Conservation (phyloP, 2,888 invertebrate species). For the Dicyrtomina minuta region DNA sequence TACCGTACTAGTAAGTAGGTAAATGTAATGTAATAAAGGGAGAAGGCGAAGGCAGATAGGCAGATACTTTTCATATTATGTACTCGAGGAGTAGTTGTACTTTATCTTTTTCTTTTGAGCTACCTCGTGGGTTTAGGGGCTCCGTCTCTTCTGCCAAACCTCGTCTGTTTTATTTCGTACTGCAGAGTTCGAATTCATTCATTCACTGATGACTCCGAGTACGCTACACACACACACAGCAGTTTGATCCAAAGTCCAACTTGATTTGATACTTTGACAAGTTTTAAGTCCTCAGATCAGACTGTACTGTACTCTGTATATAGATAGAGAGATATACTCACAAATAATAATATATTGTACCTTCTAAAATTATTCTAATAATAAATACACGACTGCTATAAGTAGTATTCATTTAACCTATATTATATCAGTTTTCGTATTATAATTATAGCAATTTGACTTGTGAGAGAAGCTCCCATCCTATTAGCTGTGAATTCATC, state of each 20-base stretch:
- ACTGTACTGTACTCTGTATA: too few relatives aligned
- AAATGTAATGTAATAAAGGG: too few relatives aligned
- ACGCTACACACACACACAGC: not conserved
- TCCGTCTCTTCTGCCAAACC: too few relatives aligned
- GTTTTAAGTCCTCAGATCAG: too few relatives aligned
- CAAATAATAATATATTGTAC: too few relatives aligned
- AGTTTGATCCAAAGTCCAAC: slow-evolving; percentile 5
- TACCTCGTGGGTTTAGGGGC: not conserved
- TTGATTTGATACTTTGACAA: too few relatives aligned
- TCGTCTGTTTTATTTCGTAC: not conserved
- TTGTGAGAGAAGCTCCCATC: too few relatives aligned
- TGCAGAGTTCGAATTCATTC: not conserved
- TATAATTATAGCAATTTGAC: too few relatives aligned
- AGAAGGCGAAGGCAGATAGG: too few relatives aligned
- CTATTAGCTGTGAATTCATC: too few relatives aligned
- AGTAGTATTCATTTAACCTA: not conserved
- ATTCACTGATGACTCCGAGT: not conserved
- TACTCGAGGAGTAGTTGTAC: not conserved
- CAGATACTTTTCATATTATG: too few relatives aligned
- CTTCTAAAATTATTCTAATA: not conserved
- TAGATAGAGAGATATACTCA: too few relatives aligned
- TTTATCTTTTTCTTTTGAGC: not conserved
- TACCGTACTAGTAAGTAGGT: not conserved
- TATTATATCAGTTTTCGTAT: not conserved
- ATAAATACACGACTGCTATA: not conserved